Base-by-base conservation (phyloP, 2,888 invertebrate species). In the Drosophila cracens region DNA sequence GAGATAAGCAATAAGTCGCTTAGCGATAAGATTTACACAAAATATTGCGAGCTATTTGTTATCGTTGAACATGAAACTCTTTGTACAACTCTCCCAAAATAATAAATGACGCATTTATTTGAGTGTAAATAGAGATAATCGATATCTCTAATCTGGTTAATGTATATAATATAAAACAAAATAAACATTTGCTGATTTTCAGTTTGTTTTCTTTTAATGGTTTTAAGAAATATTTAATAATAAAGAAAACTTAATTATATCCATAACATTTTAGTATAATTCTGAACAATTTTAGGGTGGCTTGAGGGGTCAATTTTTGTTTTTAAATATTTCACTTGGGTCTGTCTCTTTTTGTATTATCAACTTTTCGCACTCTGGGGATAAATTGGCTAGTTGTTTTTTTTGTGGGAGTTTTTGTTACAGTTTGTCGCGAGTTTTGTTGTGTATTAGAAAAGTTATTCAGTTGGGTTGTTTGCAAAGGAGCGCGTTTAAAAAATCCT, bases 381-480 rank as follows among this genome's bases (percentile, higher is more conserved):
- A 59, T 56, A 69, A 74, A 63, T 51, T 68, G 61, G 38, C n/a
- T 25, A 40, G 51, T 4, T 31, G n/a, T 21, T 34, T 68, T 49
- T 52, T 43, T 34, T 46, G n/a, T 13, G 10, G 0, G 3, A 34
- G 54, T 40, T 60, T 18, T n/a, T 49, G 27, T 64, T 25, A 25
- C 46, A 60, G 40, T 49, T 69, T 48, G 68, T 40, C 34, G 38
- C 36, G 52, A 66, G 53, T 25, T 59, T 54, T 54, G 31, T 40
- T 59, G 21, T 33, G 43, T 57, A 52, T 70, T 74, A 60, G 60
- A 53, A 70, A 74, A 74, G 76, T 70, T 69, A n/a, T 56, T 51
- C 11, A 40, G 27, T 25, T 61, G 46, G 34, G 52, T 73, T 71
- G 62, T n/a, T 34, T 16, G 40, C 53, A 54, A 74, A 74, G 52